These are phyloP conservation scores for Anaspis maculata DNA, from an alignment of 2,888 invertebrate genomes.

Conservation along the genomic window DNA sequence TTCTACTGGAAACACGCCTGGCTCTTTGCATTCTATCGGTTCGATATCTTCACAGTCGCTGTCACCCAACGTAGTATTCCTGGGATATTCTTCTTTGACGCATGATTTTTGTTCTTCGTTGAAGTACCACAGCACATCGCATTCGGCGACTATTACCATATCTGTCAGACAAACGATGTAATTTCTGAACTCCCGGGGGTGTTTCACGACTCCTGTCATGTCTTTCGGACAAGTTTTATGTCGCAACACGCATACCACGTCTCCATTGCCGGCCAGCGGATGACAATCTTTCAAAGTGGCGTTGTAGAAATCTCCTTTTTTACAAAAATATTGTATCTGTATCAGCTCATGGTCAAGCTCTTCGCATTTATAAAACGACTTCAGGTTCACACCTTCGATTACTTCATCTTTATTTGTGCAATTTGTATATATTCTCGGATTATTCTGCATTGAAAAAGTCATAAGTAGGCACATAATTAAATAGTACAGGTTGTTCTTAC, in stretches of 20 bases:
- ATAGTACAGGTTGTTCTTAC: too few relatives aligned
- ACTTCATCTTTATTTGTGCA: slow-evolving; percentile 2
- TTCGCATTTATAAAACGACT: slow-evolving; percentile 1
- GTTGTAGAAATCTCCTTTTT: not conserved
- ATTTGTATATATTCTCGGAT: too few relatives aligned
- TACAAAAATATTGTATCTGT: not conserved
- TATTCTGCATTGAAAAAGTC: too few relatives aligned
- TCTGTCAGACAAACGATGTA: slow-evolving; percentile 7
- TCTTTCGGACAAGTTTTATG: slow-evolving; percentile 7
- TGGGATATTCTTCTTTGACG: slow-evolving; percentile 1
- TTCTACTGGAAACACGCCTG: slow-evolving; percentile 7
- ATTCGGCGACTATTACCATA: slow-evolving; percentile 9
- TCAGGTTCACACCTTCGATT: not conserved
- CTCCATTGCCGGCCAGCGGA: slow-evolving; percentile 5
- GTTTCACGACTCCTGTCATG: slow-evolving; percentile 3
- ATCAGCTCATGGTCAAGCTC: not conserved
- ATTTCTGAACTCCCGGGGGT: slow-evolving; percentile 7
- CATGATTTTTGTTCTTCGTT: slow-evolving; percentile 6
- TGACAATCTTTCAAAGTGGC: slow-evolving; percentile 1
- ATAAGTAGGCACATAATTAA: too few relatives aligned
- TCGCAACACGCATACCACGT: slow-evolving; percentile 4
- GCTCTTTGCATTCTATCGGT: slow-evolving; percentile 7
- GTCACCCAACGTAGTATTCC: slow-evolving; percentile 6
- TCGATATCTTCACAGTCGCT: slow-evolving; percentile 7
- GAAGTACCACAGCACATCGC: slow-evolving; percentile 6